Base-by-base conservation (phyloP, 2,113 vertebrate species). In the Cyphomyrus discorhynchus region DNA sequence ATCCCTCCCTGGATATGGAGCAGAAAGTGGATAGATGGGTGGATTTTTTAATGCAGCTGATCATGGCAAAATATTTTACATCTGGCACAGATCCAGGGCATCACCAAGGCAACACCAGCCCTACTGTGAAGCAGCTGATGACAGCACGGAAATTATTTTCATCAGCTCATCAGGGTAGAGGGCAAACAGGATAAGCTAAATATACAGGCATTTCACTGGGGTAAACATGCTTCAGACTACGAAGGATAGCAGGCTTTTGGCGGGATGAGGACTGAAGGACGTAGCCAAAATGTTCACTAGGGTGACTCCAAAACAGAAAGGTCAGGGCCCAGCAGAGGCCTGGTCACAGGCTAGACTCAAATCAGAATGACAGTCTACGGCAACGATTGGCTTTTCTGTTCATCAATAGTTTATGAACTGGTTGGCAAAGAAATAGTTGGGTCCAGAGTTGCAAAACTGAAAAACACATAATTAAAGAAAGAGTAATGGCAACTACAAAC, bases 101-200 rank as follows among this genome's bases (percentile, higher is more conserved):
- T 84, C 45, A 13, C 82, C 82, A 24, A 47, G 82, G 82, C 8
- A 90, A 13, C 13, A 31, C 77, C 1, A 77, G 47, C 35, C 31
- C 90, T 5, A 17, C 8, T 52, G 27, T 6, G 82, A 49, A 2
- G 0, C 10, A 84, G 52, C 35, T 83, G 39, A 47, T 83, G 80
- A 47, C 21, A 47, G 39, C 80, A 83, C 17, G 1, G 82, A 47
- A 83, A 47, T 47, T 47, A n/a, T 84, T 84, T 45, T 46, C 82
- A 84, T 84, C 82, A 84, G 82, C 24, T 84, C 45, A 47, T 84
- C 21, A 47, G 82, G 82, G 39, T 47, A 84, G 45, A 84, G 82
- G 82, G 82, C 82, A 84, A 84, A 84, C 39, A 84, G 82, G 82
- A 47, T 24, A 84, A 84, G 82, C 74, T 80, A 84, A 47, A 84